Conservation (phyloP, 2,113 vertebrate genomes). For the Pleuronectes platessa region DNA sequence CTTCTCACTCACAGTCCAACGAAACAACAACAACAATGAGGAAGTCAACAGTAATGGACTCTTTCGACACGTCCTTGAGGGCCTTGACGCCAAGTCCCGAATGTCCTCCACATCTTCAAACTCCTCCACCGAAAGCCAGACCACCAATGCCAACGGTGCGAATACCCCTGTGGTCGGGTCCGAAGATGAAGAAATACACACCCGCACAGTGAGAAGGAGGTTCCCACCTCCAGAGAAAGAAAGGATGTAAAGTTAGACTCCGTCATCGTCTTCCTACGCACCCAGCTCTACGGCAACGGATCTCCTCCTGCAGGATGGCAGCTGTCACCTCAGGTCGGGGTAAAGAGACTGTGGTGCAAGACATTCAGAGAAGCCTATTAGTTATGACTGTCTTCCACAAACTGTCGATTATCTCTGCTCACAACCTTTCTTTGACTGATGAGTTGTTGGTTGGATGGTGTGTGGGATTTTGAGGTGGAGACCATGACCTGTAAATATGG, state of each 20-base stretch:
- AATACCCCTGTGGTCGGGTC: slow-evolving; percentile 88
- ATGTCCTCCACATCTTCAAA: slow-evolving; percentile 90
- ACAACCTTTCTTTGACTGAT: slow-evolving; percentile 9
- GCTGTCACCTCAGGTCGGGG: background rate
- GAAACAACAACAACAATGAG: slow-evolving; percentile 57
- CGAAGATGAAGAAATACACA: slow-evolving; percentile 80
- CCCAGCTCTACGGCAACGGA: background rate
- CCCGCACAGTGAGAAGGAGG: slow-evolving; percentile 62
- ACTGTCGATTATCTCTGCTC: slow-evolving; percentile 13
- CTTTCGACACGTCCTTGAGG: slow-evolving; percentile 76
- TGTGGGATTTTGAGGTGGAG: slow-evolving; percentile 10
- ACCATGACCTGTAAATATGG: slow-evolving; percentile 20
- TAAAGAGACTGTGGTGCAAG: background rate
- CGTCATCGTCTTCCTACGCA: slow-evolving; percentile 11
- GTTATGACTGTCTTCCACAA: slow-evolving; percentile 16
- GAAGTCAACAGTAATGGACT: slow-evolving; percentile 79
- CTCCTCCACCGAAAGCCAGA: slow-evolving; percentile 88
- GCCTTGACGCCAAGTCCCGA: slow-evolving; percentile 84
- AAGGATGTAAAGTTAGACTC: slow-evolving; percentile 26
- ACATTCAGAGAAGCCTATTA: slow-evolving; percentile 4
- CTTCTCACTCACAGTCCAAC: slow-evolving; percentile 31
- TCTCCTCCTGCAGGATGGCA: background rate
- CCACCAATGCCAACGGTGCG: slow-evolving; percentile 79
- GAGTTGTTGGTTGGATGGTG: background rate
- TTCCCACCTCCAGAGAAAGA: slow-evolving; percentile 29